These are phyloP conservation scores for Crambe crambe DNA, from an alignment of 37 sponge, comb jelly and placozoan genomes.

Conservation along the genomic window DNA sequence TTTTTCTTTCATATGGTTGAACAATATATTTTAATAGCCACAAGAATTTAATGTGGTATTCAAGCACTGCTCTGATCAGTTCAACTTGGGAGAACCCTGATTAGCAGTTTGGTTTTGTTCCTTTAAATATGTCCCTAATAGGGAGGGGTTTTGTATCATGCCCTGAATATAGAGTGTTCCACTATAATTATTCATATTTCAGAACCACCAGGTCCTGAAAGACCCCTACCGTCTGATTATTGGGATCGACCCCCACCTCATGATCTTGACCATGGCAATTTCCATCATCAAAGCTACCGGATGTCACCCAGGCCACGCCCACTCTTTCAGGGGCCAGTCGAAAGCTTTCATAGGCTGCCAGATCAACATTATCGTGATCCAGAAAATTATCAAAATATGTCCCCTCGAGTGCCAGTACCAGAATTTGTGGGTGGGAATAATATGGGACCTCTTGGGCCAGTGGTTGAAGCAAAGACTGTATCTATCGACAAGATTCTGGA, in stretches of 20 bases:
- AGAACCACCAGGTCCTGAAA: not conserved
- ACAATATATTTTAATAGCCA: no score
- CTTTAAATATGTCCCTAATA: no score
- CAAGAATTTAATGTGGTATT: no score
- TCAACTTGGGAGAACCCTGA: no score
- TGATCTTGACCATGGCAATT: not conserved
- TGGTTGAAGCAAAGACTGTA: slow-evolving; percentile 27
- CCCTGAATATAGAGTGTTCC: no score
- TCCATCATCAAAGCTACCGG: not conserved
- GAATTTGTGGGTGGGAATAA: no score
- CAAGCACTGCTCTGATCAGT: no score
- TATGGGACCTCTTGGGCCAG: not conserved
- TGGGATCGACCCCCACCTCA: not conserved
- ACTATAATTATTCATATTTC: no score
- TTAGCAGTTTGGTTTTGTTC: no score
- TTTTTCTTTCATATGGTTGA: no score
- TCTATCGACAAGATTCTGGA: slow-evolving; percentile 55
- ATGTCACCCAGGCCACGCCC: slow-evolving; percentile 1
- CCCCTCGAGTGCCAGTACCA: not conserved
- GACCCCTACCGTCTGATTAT: not conserved
- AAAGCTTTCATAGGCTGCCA: not conserved
- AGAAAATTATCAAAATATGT: not conserved
- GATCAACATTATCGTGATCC: not conserved
- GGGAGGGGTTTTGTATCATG: no score
- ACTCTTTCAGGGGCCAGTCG: not conserved